Percentiles rank a stretch among this genome's conserved stretches.
These are phyloP conservation scores for Rutilus rutilus DNA, from an alignment of 2,113 vertebrate species.

Conservation along the genomic window DNA sequence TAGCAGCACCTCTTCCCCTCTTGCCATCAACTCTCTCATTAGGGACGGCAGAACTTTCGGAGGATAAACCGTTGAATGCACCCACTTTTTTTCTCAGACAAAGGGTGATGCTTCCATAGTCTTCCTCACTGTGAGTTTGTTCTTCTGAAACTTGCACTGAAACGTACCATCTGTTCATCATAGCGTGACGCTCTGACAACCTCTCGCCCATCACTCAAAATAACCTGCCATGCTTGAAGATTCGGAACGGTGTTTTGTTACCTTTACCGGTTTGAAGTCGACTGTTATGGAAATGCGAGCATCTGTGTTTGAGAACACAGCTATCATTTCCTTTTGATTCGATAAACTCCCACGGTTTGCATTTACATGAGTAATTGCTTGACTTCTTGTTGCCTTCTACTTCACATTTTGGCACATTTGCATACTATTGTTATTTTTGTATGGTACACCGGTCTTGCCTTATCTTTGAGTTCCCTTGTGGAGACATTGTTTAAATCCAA, in stretches of 20 bases:
- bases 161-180: conserved; percentile 29
- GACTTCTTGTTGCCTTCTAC: conserved; percentile 12
- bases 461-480: neutral
- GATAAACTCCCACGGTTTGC: conserved; percentile 42
- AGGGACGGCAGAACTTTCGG: conserved; percentile 48
- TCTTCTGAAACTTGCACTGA: conserved; percentile 3
- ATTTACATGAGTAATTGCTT: conserved; percentile 31
- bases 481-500: conserved; percentile 6
- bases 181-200: conserved; percentile 11
- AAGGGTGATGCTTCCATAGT: neutral
- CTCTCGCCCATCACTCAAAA: conserved; percentile 30
- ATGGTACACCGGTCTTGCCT: neutral
- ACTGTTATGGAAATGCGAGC: conserved; percentile 43
- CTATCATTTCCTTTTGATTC: conserved; percentile 24
- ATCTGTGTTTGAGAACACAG: conserved; percentile 16
- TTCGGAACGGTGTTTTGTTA: conserved; percentile 29
- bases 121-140: neutral
- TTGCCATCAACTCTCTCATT: conserved; percentile 52
- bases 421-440: conserved; percentile 21
- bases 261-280: conserved; percentile 41
- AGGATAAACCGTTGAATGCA: conserved; percentile 59
- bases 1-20: conserved; percentile 61
- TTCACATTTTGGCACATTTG: conserved; percentile 21
- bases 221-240: neutral
- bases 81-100: neutral